Evolutionary conservation across 2,888 invertebrate genomes (phyloP).

Genomic region (Cryptus viduatorius): DNA sequence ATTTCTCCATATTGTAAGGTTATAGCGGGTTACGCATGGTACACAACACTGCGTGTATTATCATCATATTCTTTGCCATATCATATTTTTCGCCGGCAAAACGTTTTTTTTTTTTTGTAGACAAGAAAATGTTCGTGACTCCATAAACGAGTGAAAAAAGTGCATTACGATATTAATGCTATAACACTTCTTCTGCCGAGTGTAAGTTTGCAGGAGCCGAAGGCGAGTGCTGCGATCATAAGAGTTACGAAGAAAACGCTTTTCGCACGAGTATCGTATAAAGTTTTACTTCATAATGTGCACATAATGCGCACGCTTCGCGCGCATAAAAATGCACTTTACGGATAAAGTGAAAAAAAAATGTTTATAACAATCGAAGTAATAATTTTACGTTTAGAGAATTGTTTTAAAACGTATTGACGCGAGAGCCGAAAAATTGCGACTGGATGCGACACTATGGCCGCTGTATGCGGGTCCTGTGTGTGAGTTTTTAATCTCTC

Average conservation of each 20-base stretch:
- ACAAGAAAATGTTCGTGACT: too few relatives aligned
- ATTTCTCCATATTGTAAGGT: slow-evolving; percentile 45
- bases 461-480: slow-evolving; percentile 1
- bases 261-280: too few relatives aligned
- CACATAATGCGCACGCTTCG: too few relatives aligned
- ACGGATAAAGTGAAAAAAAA: not conserved
- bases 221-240: too few relatives aligned
- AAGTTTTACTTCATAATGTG: too few relatives aligned
- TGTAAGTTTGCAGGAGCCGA: too few relatives aligned
- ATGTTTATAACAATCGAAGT: not conserved
- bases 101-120: too few relatives aligned
- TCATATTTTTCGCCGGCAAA: not conserved
- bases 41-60: slow-evolving; percentile 1
- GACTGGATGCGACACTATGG: slow-evolving; percentile 11
- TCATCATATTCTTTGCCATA: not conserved
- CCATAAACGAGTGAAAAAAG: too few relatives aligned
- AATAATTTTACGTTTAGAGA: not conserved
- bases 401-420: slow-evolving; percentile 6
- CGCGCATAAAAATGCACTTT: not conserved
- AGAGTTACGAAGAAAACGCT: too few relatives aligned
- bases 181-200: too few relatives aligned
- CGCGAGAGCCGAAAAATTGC: not conserved
- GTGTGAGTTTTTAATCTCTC: not conserved
- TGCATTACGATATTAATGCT: too few relatives aligned
- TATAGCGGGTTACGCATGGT: slow-evolving; percentile 55